phyloP scores from a whole-genome alignment of 1,140 invertebrate species.

The Arctopsyche grandis region DNA sequence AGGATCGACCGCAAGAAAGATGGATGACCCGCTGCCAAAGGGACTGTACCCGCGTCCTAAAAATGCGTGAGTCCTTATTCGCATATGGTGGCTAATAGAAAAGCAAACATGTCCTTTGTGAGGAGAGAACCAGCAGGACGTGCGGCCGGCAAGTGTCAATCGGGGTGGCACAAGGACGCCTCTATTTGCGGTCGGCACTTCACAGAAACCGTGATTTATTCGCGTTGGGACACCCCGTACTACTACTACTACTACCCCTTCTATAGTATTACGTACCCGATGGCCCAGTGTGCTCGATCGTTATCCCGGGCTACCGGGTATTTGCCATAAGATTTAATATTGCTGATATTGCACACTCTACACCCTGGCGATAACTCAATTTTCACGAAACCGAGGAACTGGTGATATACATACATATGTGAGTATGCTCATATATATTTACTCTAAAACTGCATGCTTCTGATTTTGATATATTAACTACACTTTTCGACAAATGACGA shows the following conservation, averaged over 20 bases:
- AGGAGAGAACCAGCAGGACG: not conserved
- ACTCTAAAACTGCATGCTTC: no score
- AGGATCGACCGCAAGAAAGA: slow-evolving; percentile 32
- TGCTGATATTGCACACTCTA: slow-evolving; percentile 3
- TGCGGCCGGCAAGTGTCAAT: slow-evolving; percentile 35
- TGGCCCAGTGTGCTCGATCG: not conserved
- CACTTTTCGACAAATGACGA: no score
- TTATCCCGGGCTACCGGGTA: not conserved
- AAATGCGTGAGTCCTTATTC: slow-evolving; percentile 25
- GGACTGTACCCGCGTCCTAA: slow-evolving; percentile 26
- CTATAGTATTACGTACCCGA: not conserved
- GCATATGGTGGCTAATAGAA: slow-evolving; percentile 30
- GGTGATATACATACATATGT: not conserved
- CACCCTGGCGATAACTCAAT: not conserved
- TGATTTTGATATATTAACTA: no score
- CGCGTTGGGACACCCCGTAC: not conserved
- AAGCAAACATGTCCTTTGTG: slow-evolving; percentile 46
- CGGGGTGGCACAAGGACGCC: not conserved
- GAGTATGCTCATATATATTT: no score
- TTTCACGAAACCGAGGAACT: not conserved
- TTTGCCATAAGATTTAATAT: slow-evolving; percentile 9
- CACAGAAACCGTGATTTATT: slow-evolving; percentile 33
- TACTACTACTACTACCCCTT: not conserved
- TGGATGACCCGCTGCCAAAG: slow-evolving; percentile 29
- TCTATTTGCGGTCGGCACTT: slow-evolving; percentile 28